Percentiles rank a stretch among this genome's conserved stretches.
Evolutionary conservation across 2,113 vertebrate species (phyloP).

Genomic region (Trochalopteron elliotii): DNA sequence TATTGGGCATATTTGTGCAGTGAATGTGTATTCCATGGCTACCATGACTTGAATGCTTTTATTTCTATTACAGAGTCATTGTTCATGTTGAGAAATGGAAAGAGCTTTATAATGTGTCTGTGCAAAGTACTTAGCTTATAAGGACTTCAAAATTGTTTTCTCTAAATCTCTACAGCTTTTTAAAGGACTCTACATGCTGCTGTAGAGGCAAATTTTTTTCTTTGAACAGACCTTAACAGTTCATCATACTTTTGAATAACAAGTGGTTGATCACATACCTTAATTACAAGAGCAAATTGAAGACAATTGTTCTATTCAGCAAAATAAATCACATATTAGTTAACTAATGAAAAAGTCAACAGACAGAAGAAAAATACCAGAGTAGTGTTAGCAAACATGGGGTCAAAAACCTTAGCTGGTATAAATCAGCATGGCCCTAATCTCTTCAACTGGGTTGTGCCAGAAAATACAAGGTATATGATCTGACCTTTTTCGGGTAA

Average conservation of each 20-base stretch:
- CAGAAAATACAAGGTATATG: background rate
- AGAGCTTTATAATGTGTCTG: background rate
- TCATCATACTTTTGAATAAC: slow-evolving; percentile 29
- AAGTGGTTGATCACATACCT: slow-evolving; percentile 28
- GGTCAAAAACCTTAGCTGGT: background rate
- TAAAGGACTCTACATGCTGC: background rate
- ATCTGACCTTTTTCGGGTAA: background rate
- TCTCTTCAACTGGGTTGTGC: background rate
- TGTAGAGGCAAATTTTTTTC: background rate
- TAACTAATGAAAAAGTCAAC: slow-evolving; percentile 63
- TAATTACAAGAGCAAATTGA: slow-evolving; percentile 59
- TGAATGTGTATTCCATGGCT: background rate
- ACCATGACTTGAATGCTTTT: background rate
- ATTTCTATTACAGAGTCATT: background rate
- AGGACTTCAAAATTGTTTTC: background rate
- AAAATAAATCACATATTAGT: slow-evolving; percentile 32
- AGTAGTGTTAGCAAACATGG: slow-evolving; percentile 1
- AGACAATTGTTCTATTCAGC: slow-evolving; percentile 26
- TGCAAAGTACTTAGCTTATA: background rate
- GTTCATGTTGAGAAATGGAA: background rate
- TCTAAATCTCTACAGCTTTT: background rate
- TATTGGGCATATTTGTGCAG: background rate
- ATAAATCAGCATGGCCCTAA: background rate
- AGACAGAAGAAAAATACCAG: slow-evolving; percentile 35
- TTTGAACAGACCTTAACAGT: background rate